Evolutionary conservation across 2,888 invertebrate species (phyloP).

Genomic region (Acrocyrtus sp.): DNA sequence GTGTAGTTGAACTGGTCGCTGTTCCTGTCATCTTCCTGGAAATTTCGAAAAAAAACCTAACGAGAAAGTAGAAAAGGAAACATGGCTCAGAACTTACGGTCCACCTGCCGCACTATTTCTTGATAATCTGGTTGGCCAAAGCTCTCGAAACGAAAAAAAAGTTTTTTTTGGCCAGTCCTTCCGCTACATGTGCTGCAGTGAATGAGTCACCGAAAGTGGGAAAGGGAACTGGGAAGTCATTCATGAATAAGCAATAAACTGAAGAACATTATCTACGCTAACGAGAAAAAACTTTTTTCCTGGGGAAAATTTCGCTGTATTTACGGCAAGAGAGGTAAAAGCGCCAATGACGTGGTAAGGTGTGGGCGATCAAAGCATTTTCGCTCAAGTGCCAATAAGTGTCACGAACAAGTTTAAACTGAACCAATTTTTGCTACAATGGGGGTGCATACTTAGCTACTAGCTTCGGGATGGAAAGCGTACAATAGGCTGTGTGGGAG

Average conservation of each 20-base stretch:
- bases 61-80: neutral
- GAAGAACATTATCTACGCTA: slow-evolving; percentile 14
- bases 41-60: neutral
- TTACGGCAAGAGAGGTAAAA: neutral
- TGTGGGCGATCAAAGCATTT: slow-evolving; percentile 20
- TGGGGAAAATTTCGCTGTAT: neutral
- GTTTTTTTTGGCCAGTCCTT: neutral
- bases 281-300: slow-evolving; percentile 5
- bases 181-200: no score
- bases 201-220: neutral
- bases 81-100: slow-evolving; percentile 3
- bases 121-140: slow-evolving; percentile 32
- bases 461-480: neutral
- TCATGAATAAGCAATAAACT: slow-evolving; percentile 41
- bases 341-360: neutral
- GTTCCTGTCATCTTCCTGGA: slow-evolving; percentile 1
- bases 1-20: no score
- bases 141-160: neutral
- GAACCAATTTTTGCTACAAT: slow-evolving; percentile 18
- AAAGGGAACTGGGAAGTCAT: neutral
- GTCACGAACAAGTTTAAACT: slow-evolving; percentile 19
- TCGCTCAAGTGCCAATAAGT: neutral
- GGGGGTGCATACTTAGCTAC: no score
- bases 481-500: neutral
- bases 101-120: slow-evolving; percentile 36